Conservation (phyloP, 1,140 invertebrate species). For the Frieseomelitta varia region DNA sequence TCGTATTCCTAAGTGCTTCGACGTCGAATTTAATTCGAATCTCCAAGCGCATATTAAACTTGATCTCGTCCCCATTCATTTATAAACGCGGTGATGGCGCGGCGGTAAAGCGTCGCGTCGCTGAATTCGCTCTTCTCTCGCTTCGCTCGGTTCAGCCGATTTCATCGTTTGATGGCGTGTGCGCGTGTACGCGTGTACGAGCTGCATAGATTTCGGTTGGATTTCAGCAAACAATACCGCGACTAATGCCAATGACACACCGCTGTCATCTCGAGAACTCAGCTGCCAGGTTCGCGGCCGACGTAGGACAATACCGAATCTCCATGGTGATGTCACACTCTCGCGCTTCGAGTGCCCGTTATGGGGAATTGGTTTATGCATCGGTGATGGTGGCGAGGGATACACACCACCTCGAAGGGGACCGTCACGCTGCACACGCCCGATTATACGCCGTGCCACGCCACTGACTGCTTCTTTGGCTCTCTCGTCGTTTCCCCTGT, state of each 20-base stretch:
- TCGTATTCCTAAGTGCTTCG: too few species aligned
- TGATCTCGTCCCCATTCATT: too few species aligned
- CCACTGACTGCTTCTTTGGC: neutral
- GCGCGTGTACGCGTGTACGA: neutral
- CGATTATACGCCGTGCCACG: neutral
- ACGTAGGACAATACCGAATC: conserved; percentile 56
- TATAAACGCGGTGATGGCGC: too few species aligned
- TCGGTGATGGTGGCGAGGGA: neutral
- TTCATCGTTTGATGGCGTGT: neutral
- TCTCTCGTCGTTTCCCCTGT: neutral
- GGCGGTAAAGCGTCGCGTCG: too few species aligned
- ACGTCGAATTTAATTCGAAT: too few species aligned
- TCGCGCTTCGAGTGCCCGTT: neutral
- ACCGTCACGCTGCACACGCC: neutral
- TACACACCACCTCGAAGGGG: neutral
- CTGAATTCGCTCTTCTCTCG: neutral
- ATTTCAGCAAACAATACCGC: conserved; percentile 63
- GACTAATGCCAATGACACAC: conserved; percentile 68
- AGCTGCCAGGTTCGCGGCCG: conserved; percentile 39
- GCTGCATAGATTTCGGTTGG: conserved; percentile 56
- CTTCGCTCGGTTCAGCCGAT: neutral
- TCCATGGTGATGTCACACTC: conserved; percentile 48
- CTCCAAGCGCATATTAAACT: too few species aligned
- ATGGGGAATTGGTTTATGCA: conserved; percentile 25
- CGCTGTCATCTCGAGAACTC: conserved; percentile 61